A percentile compares a stretch with the other conserved stretches of the same genome.
Evolutionary conservation across 2,888 invertebrate genomes (phyloP).

Genomic region (Spicauda simplicius): DNA sequence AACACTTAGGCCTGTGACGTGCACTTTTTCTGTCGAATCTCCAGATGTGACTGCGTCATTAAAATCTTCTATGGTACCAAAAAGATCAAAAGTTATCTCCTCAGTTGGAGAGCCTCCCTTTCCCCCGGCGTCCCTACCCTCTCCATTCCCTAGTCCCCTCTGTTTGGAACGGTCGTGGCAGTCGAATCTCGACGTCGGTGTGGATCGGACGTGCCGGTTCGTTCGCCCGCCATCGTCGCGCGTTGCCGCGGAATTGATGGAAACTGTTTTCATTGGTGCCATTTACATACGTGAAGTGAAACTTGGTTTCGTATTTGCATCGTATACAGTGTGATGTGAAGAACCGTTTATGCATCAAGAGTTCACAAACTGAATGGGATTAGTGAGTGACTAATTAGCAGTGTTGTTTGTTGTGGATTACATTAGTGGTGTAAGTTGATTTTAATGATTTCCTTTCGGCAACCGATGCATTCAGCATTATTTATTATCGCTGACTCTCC

Average conservation of each 20-base stretch:
- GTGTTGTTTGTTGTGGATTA: conserved; percentile 43
- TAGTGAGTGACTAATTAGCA: conserved; percentile 44
- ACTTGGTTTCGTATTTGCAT: conserved; percentile 62
- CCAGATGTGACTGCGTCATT: conserved; percentile 83
- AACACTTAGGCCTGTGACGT: conserved; percentile 71
- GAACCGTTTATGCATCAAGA: conserved; percentile 43
- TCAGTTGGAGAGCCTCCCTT: conserved; percentile 69
- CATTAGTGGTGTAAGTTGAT: conserved; percentile 45
- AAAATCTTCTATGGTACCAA: conserved; percentile 80
- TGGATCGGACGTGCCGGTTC: conserved; percentile 56
- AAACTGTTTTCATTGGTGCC: conserved; percentile 73
- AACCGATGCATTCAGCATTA: conserved; percentile 29
- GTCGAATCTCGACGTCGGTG: conserved; percentile 68
- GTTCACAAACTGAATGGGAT: conserved; percentile 41
- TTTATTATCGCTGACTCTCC: conserved; percentile 18
- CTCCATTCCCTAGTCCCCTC: conserved; percentile 57
- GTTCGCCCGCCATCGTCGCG: conserved; percentile 42
- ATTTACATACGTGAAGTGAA: conserved; percentile 78
- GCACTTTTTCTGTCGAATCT: conserved; percentile 77
- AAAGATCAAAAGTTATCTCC: conserved; percentile 84
- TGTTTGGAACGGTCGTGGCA: conserved; percentile 51
- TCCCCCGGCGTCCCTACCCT: conserved; percentile 63
- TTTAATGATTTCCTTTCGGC: conserved; percentile 34
- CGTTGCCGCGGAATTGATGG: conserved; percentile 63
- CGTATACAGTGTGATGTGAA: conserved; percentile 59